phyloP scores from a whole-genome alignment of 1,140 invertebrate genomes.

The Rhizoglyphus robini region DNA sequence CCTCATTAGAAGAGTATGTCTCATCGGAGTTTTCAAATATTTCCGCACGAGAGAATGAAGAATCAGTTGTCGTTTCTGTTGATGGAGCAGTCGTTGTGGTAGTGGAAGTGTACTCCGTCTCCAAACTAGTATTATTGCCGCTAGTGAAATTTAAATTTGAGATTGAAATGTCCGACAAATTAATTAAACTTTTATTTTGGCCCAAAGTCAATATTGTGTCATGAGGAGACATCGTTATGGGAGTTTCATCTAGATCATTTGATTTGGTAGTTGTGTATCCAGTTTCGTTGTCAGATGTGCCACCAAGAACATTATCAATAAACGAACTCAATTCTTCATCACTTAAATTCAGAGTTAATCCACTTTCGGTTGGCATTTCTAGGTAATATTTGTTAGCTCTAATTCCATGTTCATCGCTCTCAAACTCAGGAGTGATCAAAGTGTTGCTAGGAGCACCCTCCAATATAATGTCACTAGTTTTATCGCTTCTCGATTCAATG shows the following conservation, averaged over 20 bases:
- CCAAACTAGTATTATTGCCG: neutral
- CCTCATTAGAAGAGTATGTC: neutral
- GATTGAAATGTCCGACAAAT: neutral
- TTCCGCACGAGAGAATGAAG: neutral
- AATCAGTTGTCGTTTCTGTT: neutral
- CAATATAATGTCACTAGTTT: neutral
- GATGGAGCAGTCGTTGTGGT: neutral
- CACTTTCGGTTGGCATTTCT: neutral
- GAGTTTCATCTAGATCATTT: neutral
- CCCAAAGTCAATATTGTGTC: neutral
- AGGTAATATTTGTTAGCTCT: neutral
- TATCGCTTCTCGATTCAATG: neutral
- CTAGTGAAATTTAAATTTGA: neutral
- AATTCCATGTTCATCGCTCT: neutral
- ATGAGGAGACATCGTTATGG: neutral
- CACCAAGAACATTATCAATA: neutral
- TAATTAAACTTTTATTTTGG: neutral
- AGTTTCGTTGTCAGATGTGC: neutral
- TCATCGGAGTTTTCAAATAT: constrained; percentile 6
- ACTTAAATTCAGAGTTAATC: neutral
- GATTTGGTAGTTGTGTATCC: neutral
- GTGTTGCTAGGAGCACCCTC: neutral
- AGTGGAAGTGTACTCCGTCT: neutral
- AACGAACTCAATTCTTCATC: constrained; percentile 9
- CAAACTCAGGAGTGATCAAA: neutral